Percentiles rank a stretch among this genome's conserved stretches.
phyloP scores from a whole-genome alignment of 2,113 vertebrate genomes.

The Crotalus horridus region DNA sequence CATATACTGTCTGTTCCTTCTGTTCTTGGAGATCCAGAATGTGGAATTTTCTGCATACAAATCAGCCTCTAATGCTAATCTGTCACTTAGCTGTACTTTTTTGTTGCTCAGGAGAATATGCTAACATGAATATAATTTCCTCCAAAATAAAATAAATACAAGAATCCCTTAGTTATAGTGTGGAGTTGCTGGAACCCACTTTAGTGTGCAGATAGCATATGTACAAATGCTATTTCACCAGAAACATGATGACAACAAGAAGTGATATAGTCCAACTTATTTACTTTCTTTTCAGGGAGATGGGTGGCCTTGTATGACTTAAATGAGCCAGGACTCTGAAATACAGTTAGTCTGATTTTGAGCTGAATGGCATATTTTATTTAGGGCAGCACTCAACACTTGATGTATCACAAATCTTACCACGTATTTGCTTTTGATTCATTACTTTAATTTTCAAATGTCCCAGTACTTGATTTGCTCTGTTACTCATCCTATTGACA shows the following conservation, averaged over 20 bases:
- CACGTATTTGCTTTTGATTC: neutral
- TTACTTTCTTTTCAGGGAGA: neutral
- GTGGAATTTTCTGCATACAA: neutral
- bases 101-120: neutral
- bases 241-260: neutral
- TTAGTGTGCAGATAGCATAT: neutral
- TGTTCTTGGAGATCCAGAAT: neutral
- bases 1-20: neutral
- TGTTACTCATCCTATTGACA: neutral
- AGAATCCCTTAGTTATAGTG: neutral
- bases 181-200: neutral
- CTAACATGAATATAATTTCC: neutral
- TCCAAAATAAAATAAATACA: neutral
- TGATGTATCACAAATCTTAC: neutral
- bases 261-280: too few relatives aligned
- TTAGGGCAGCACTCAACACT: neutral
- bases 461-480: neutral
- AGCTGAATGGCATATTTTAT: neutral
- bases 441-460: slow-evolving; percentile 24
- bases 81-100: neutral
- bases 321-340: neutral
- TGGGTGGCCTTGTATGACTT: neutral
- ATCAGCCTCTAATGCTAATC: neutral
- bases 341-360: neutral
- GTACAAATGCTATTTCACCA: neutral